Evolutionary conservation across 1,140 invertebrate species (phyloP).

Genomic region (Tetragonula clypearis): DNA sequence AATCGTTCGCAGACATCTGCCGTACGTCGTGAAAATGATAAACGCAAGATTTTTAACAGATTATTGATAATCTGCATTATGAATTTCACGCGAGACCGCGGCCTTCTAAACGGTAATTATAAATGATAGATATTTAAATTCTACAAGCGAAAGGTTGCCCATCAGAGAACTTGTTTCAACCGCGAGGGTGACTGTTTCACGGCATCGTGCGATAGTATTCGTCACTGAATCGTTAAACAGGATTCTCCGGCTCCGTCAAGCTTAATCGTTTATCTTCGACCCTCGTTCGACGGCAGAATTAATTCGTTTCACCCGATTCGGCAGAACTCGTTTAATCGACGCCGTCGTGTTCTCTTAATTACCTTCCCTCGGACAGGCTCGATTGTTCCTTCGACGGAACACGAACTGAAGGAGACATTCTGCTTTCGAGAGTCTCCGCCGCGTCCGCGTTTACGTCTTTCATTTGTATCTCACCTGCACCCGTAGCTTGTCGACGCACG

Average conservation of each 20-base stretch:
- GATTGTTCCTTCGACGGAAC: conserved; percentile 58
- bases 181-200: not conserved
- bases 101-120: not conserved
- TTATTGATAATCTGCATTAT: not conserved
- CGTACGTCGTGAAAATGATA: not conserved
- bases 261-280: conserved; percentile 63
- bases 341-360: conserved; percentile 64
- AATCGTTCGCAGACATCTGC: not conserved
- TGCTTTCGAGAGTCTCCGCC: conserved; percentile 27
- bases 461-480: conserved; percentile 58
- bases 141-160: no score
- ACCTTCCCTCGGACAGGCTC: conserved; percentile 57
- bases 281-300: conserved; percentile 58
- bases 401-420: conserved; percentile 46
- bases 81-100: not conserved
- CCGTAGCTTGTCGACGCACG: conserved; percentile 1
- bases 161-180: not conserved
- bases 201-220: conserved; percentile 23
- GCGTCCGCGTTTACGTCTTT: conserved; percentile 52
- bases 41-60: not conserved
- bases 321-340: conserved; percentile 64
- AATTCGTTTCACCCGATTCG: conserved; percentile 62
- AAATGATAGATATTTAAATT: not conserved
- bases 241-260: conserved; percentile 2
- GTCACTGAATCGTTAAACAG: conserved; percentile 53